phyloP scores from a whole-genome alignment of 2,888 invertebrate species.

The Dicyrtomina minuta region DNA sequence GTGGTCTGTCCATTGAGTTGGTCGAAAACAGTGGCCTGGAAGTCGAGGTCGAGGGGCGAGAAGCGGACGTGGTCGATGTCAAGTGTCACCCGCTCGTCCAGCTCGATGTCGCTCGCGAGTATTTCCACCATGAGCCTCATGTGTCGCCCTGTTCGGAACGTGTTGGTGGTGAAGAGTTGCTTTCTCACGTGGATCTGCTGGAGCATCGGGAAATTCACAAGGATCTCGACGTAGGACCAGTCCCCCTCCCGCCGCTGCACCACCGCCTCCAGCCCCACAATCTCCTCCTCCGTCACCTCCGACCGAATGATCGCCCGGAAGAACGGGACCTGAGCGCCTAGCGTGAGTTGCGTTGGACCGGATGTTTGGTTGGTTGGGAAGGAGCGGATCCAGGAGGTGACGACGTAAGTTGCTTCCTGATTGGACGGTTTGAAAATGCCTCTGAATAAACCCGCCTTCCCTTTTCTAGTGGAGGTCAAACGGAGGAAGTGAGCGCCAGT shows the following conservation, averaged over 20 bases:
- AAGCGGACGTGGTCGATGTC: slow-evolving; percentile 32
- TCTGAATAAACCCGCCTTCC: neutral
- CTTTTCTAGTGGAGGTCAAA: neutral
- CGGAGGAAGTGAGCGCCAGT: slow-evolving; percentile 23
- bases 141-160: neutral
- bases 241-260: slow-evolving; percentile 3
- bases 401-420: neutral
- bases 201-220: slow-evolving; percentile 4
- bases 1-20: too few species aligned
- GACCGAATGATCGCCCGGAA: slow-evolving; percentile 3
- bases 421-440: neutral
- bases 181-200: neutral
- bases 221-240: slow-evolving; percentile 29
- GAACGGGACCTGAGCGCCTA: neutral
- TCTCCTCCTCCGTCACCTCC: neutral
- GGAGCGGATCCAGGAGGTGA: slow-evolving; percentile 18
- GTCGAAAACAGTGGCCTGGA: slow-evolving; percentile 6
- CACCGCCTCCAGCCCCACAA: neutral
- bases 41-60: slow-evolving; percentile 9
- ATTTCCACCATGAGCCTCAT: neutral
- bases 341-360: neutral
- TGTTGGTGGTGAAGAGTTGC: neutral
- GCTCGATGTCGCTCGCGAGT: too few species aligned
- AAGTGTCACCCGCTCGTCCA: too few species aligned
- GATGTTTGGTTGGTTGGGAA: too few species aligned